Conservation (phyloP, 2,888 invertebrate species). For the Dinocampus coccinellae region DNA sequence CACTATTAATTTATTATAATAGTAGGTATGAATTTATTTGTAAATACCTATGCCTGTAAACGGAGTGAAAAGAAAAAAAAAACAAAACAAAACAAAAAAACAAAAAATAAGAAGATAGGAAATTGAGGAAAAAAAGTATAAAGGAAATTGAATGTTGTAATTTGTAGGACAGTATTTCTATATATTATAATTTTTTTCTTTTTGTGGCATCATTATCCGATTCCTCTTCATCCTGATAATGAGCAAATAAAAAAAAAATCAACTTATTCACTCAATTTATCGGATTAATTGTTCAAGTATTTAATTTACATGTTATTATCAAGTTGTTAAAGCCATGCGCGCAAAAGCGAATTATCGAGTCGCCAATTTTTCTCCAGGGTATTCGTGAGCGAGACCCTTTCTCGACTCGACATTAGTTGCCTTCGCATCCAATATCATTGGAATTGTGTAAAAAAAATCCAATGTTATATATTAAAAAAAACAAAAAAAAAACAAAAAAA, state of each 20-base stretch:
- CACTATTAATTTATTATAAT: constrained; percentile 56
- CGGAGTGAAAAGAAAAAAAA: constrained; percentile 42
- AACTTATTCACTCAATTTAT: not conserved
- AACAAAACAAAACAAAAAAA: not conserved
- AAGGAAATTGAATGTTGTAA: constrained; percentile 44
- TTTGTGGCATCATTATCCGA: not conserved
- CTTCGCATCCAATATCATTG: constrained; percentile 33
- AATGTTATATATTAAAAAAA: constrained; percentile 12
- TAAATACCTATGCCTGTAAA: constrained; percentile 62
- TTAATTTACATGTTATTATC: constrained; percentile 28
- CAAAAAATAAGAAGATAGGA: not conserved
- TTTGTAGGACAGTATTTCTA: constrained; percentile 48
- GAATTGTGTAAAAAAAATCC: constrained; percentile 15
- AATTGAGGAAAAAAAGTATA: constrained; percentile 41
- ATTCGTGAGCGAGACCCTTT: constrained; percentile 28
- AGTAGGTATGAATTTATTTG: constrained; percentile 63
- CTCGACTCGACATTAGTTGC: constrained; percentile 38
- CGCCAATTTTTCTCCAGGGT: constrained; percentile 8
- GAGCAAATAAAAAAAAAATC: not conserved
- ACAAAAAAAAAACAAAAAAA: constrained; percentile 28
- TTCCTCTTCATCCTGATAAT: not conserved
- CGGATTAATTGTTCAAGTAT: constrained; percentile 25
- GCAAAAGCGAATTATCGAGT: constrained; percentile 18
- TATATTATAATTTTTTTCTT: constrained; percentile 21
- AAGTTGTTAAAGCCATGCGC: constrained; percentile 13